Base-by-base conservation (phyloP, 2,888 invertebrate genomes). In the Scrobipalpa atriplicella region DNA sequence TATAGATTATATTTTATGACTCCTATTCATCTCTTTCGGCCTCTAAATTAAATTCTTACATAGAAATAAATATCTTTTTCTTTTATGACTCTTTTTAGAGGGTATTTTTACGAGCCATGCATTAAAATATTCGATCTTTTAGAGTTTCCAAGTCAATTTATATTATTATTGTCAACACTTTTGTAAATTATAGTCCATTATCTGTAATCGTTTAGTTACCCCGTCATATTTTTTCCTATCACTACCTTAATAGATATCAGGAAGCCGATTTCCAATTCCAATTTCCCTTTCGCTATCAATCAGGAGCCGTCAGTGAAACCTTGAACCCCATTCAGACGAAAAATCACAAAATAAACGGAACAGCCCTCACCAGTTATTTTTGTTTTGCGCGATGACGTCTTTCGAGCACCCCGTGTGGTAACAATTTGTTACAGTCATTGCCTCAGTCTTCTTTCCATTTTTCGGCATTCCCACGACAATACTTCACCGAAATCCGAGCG, bases 171-270 rank as follows among this genome's bases (percentile, higher is more conserved):
- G 29, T 29, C 29, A 29, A 29, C 29, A 29, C 29, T 29, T 29
- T 29, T 80, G 81, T 75, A 79, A 77, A 73, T 80, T 75, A 84
- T 82, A 81, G 79, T 83, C 81, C 77, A 75, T 74, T n/a, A n/a
- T 36, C 3, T 16, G 52, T 36, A 16, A 10, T 38, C 1, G 19
- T 8, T 9, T 19, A 54, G 18, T 11, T 56, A 0, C 10, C 29
- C 13, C 21, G 21, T 61, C 21, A 3, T 18, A 58, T 36, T 7
- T 58, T 29, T 29, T 29, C 29, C 58, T 13, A 36, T 58, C 36
- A 38, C 2, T 2, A 36, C 58, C 7, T 52, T 18, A 18, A 36
- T 16, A 47, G 47, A 47, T 29, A 51, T 13, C 18, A 66, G 2
- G 29, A 29, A 29, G 54, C 38, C 62, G 39, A 18, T 19, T 58